Percentiles rank a stretch among this genome's conserved stretches.
phyloP scores from a whole-genome alignment of 2,888 invertebrate species.

The Chymomyza procnemis region DNA sequence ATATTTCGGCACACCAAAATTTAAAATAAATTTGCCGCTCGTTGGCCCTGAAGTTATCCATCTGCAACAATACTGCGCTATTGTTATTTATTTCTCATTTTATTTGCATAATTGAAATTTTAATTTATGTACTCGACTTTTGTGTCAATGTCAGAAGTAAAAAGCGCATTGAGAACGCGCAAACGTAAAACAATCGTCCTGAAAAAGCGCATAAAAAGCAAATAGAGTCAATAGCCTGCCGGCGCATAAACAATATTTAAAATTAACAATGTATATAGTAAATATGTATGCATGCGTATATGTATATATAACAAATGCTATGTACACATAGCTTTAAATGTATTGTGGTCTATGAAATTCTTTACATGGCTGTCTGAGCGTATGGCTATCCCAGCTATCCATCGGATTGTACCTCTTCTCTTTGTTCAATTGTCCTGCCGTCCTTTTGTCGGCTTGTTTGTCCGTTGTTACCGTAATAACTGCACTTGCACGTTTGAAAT shows the following conservation, averaged over 20 bases:
- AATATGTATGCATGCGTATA: neutral
- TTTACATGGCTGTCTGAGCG: neutral
- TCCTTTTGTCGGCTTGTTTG: slow-evolving; percentile 33
- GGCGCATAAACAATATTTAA: neutral
- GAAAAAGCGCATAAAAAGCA: slow-evolving; percentile 45
- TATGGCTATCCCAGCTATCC: no score
- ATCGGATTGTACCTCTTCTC: neutral
- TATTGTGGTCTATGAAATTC: neutral
- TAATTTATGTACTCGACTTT: slow-evolving; percentile 28
- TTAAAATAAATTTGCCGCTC: neutral
- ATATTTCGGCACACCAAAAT: no score
- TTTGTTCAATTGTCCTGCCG: slow-evolving; percentile 18
- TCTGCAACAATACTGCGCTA: neutral
- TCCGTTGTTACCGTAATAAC: slow-evolving; percentile 39
- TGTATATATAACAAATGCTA: neutral
- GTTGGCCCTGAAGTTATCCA: neutral
- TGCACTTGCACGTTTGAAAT: slow-evolving; percentile 68
- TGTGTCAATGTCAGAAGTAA: slow-evolving; percentile 22
- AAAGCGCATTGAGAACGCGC: slow-evolving; percentile 39
- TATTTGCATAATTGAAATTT: slow-evolving; percentile 16
- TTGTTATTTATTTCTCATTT: neutral
- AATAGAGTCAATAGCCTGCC: neutral
- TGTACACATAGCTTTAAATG: neutral
- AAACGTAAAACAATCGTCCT: slow-evolving; percentile 36
- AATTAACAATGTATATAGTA: neutral